These are phyloP conservation scores for Tenualosa thibaudeaui DNA, from an alignment of 2,797 vertebrate species.

Conservation along the genomic window DNA sequence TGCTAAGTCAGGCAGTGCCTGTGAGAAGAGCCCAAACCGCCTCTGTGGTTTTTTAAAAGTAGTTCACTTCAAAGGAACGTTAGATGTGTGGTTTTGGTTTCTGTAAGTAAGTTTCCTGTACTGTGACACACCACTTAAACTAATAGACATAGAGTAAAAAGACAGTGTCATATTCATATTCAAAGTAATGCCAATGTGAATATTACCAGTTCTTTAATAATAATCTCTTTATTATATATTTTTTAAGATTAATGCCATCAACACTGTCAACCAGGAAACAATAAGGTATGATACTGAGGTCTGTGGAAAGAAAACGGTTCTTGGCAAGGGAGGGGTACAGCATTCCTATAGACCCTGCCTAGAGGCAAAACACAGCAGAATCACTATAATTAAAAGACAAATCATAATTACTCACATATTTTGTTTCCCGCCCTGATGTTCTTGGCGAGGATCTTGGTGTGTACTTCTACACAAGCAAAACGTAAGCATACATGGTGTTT, in stretches of 20 bases:
- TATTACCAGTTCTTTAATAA: too few species aligned
- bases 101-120: too few species aligned
- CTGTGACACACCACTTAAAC: too few species aligned
- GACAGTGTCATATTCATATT: too few species aligned
- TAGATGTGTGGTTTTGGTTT: not conserved
- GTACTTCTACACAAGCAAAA: slow-evolving; percentile 57
- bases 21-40: not conserved
- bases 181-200: too few species aligned
- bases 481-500: not conserved
- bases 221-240: too few species aligned
- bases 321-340: not conserved
- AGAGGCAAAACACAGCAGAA: not conserved
- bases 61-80: not conserved
- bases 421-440: slow-evolving; percentile 89
- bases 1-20: not conserved
- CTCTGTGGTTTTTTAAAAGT: not conserved
- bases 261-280: not conserved
- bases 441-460: slow-evolving; percentile 70
- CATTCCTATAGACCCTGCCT: not conserved
- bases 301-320: not conserved
- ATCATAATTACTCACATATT: slow-evolving; percentile 84
- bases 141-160: too few species aligned
- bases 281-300: not conserved
- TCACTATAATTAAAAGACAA: not conserved
- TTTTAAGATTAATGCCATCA: not conserved